Base-by-base conservation (phyloP, 2,888 invertebrate species). In the Automeris io region DNA sequence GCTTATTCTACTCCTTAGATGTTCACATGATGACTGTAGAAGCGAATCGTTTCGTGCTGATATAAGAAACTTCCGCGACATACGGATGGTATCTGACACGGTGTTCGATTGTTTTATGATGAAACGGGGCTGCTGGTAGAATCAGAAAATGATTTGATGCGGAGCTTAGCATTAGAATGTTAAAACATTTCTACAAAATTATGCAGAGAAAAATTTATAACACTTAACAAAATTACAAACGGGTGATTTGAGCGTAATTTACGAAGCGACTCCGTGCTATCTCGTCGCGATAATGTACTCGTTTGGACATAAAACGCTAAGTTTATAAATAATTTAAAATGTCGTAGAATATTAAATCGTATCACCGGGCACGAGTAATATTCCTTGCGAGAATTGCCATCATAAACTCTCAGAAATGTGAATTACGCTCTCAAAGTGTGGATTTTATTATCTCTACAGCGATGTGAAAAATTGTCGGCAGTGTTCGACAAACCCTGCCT, bases 251-350 rank as follows among this genome's bases (percentile, higher is more conserved):
- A 31, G 40, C n/a, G 12, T 39, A 41, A 33, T 51, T 51, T 49
- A 53, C 47, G 43, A 49, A 43, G 38, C 43, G n/a, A n/a, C 40
- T 42, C 12, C 41, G 42, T 39, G 42, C 49, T 46, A 54, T 56
- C 52, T 48, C 40, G 40, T 40, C 49, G 36, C 39, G 49, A 58
- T 65, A 61, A 71, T 64, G 61, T 68, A 70, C 54, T 54, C 54
- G 42, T 60, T 46, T 44, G 48, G 56, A 53, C 54, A 61, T 70
- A 70, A 68, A 68, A 65, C 57, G 51, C 52, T 51, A 65, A 70
- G 66, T 75, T 75, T 71, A 80, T 81, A 80, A 81, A 82, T 80
- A 78, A 78, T 82, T 80, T 69, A 80, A 82, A 79, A 69, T 65
- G 64, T 69, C 69, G 61, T 71, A 62, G 72, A 82, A 82, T 85